Conservation (phyloP, 2,797 vertebrate species). For the Pteronotus mesoamericanus region DNA sequence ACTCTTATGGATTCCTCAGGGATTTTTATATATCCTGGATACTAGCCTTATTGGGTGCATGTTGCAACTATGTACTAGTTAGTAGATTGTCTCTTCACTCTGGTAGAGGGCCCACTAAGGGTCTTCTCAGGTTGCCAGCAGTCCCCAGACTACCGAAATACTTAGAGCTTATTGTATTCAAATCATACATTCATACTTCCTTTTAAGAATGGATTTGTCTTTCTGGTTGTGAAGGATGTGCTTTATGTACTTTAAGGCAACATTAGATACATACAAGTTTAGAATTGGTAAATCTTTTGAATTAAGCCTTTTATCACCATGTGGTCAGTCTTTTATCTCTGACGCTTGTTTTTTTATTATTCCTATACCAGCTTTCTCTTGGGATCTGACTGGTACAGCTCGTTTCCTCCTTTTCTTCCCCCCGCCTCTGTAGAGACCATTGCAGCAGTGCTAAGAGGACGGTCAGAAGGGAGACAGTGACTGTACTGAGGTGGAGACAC, state of each 20-base stretch:
- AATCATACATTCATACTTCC: neutral
- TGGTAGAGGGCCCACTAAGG: neutral
- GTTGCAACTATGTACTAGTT: neutral
- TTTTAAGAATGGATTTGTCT: neutral
- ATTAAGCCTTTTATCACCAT: neutral
- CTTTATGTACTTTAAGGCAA: neutral
- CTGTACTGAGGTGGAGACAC: neutral
- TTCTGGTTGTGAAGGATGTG: neutral
- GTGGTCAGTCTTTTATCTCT: neutral
- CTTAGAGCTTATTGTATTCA: neutral
- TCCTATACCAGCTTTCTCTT: neutral
- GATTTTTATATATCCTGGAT: neutral
- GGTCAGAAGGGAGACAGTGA: neutral
- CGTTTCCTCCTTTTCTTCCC: neutral
- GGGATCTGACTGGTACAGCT: neutral
- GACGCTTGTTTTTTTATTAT: neutral
- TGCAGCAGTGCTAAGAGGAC: neutral
- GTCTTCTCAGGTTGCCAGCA: neutral
- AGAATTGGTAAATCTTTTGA: neutral
- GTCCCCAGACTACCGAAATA: neutral
- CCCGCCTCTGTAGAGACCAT: neutral
- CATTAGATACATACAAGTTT: neutral
- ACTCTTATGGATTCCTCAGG: neutral
- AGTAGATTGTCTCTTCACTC: neutral
- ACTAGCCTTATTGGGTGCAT: neutral